phyloP scores from a whole-genome alignment of 37 sponge, comb jelly and placozoan genomes.

The Halisarca cf. caerulea region DNA sequence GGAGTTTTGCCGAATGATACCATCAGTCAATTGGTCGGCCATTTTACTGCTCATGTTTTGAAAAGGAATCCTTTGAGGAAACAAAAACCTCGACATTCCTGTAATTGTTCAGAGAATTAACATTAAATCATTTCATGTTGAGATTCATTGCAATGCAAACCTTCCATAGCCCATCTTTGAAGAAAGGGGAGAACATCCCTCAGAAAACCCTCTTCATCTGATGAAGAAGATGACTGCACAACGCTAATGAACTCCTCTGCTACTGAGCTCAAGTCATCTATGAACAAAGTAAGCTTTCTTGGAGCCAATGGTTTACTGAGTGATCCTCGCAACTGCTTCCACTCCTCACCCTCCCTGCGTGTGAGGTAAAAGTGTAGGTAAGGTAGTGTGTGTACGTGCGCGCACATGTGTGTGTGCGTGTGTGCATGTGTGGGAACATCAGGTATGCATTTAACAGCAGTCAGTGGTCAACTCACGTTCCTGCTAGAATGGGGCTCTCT shows the following conservation, averaged over 20 bases:
- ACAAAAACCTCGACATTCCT: slow-evolving; percentile 16
- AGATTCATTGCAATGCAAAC: slow-evolving; percentile 3
- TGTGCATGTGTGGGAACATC: not conserved
- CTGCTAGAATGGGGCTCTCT: not conserved
- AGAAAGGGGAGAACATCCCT: not conserved
- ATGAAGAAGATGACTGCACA: not conserved
- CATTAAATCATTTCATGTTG: too few species aligned
- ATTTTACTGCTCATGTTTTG: not conserved
- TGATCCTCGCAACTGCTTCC: slow-evolving; percentile 44
- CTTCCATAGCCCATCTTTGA: slow-evolving; percentile 41
- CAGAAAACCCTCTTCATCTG: not conserved
- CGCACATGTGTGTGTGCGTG: too few species aligned
- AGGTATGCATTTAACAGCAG: not conserved
- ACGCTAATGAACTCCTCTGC: slow-evolving; percentile 17
- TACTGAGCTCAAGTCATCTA: slow-evolving; percentile 9
- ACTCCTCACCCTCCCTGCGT: slow-evolving; percentile 38
- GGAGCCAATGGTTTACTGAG: slow-evolving; percentile 35
- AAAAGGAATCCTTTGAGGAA: slow-evolving; percentile 9
- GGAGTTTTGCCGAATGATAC: not conserved
- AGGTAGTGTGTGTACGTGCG: too few species aligned
- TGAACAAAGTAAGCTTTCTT: slow-evolving; percentile 16
- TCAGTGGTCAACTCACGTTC: not conserved
- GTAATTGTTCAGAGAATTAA: not conserved
- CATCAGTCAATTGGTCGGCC: not conserved
- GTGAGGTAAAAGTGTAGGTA: not conserved